phyloP scores from a whole-genome alignment of 2,888 invertebrate genomes.

The Cheilosia impressa region DNA sequence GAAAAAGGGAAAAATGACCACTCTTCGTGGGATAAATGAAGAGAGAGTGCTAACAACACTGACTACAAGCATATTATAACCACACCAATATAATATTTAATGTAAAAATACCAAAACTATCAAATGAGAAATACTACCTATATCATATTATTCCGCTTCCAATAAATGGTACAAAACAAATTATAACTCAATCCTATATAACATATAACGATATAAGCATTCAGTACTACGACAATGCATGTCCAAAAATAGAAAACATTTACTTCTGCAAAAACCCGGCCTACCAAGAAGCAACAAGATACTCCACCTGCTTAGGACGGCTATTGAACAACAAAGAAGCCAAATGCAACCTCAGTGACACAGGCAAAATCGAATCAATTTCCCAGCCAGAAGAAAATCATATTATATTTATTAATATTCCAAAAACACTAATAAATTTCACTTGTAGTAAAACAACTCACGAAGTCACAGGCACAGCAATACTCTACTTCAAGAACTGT shows the following conservation, averaged over 20 bases:
- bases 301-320: constrained; percentile 30
- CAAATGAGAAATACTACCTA: constrained; percentile 7
- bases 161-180: constrained; percentile 30
- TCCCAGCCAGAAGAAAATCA: constrained; percentile 49
- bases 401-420: constrained; percentile 32
- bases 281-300: constrained; percentile 18
- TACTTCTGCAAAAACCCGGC: constrained; percentile 38
- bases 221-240: constrained; percentile 19
- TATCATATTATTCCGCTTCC: constrained; percentile 32
- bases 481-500: constrained; percentile 19
- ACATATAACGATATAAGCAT: constrained; percentile 25
- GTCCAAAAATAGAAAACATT: constrained; percentile 35
- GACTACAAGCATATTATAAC: constrained; percentile 28
- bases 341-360: constrained; percentile 18
- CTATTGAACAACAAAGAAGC: constrained; percentile 43
- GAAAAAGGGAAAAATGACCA: too few species aligned
- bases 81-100: constrained; percentile 27
- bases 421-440: constrained; percentile 36
- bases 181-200: constrained; percentile 29
- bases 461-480: neutral
- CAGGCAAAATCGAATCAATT: constrained; percentile 19
- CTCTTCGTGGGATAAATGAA: too few species aligned
- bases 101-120: constrained; percentile 21
- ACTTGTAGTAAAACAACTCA: constrained; percentile 12
- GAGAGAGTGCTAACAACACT: too few species aligned